A percentile compares a stretch with the other conserved stretches of the same genome.
Conservation (phyloP, 2,113 vertebrate genomes). For the Lichenostomus cassidix region DNA sequence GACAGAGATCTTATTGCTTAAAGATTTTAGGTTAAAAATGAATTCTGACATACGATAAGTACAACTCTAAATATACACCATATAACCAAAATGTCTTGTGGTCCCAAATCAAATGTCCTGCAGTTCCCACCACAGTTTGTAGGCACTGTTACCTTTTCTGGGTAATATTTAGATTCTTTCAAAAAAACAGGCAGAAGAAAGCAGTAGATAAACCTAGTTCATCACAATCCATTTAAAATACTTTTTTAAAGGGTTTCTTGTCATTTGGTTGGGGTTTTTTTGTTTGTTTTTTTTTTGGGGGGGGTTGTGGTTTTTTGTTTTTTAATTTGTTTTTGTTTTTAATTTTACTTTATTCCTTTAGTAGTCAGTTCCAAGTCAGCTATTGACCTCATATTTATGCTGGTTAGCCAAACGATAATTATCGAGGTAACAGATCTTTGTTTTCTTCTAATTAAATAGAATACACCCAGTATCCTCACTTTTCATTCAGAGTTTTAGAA, state of each 20-base stretch:
- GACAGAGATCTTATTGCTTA: not conserved
- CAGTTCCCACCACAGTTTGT: not conserved
- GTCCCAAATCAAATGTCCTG: fast-evolving
- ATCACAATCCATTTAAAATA: not conserved
- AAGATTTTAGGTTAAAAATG: not conserved
- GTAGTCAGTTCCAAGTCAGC: not conserved
- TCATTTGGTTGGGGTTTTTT: not conserved
- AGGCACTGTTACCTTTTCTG: not conserved
- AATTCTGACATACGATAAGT: not conserved
- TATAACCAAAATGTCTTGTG: not conserved
- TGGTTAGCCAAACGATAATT: not conserved
- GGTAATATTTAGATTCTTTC: not conserved
- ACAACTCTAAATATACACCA: not conserved
- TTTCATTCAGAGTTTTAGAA: not conserved
- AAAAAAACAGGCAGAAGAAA: not conserved
- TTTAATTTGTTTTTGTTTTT: not conserved
- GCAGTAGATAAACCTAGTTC: not conserved
- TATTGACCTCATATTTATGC: not conserved
- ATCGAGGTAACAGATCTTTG: not conserved
- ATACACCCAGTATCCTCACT: not conserved
- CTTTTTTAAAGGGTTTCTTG: not conserved
- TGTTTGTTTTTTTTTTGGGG: not conserved
- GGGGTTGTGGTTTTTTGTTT: not conserved
- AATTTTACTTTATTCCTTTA: not conserved
- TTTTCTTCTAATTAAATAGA: not conserved